Percentiles rank a stretch among this genome's conserved stretches.
These are phyloP conservation scores for Amiota minor DNA, from an alignment of 2,888 invertebrate genomes.

Conservation along the genomic window DNA sequence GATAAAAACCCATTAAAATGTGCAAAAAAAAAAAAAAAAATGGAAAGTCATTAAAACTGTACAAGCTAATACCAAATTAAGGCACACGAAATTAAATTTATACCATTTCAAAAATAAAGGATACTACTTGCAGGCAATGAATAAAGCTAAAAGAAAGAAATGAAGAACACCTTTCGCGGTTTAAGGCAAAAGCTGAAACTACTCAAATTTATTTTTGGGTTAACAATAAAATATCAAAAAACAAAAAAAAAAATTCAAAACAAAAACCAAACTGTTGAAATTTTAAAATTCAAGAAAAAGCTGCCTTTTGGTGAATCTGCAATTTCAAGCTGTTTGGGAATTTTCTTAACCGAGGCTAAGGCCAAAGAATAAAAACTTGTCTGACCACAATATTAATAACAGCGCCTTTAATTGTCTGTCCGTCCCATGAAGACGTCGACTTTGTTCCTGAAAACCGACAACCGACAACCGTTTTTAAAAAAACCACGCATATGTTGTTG, in stretches of 20 bases:
- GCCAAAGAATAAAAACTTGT: constrained; percentile 1
- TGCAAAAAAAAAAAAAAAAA: neutral
- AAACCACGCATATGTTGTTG: constrained; percentile 30
- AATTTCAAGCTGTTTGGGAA: neutral
- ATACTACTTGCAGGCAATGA: neutral
- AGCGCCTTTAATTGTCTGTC: constrained; percentile 20
- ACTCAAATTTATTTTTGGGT: constrained; percentile 9
- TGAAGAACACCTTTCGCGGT: constrained; percentile 21
- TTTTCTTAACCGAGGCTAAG: neutral
- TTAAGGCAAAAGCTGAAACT: constrained; percentile 21
- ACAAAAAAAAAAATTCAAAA: neutral
- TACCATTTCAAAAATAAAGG: neutral
- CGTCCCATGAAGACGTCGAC: neutral
- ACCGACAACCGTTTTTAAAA: too few species aligned
- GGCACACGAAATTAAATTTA: neutral
- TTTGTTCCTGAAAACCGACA: too few species aligned
- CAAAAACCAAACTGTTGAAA: neutral
- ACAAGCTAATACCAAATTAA: constrained; percentile 24
- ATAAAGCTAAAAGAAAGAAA: neutral
- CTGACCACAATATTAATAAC: constrained; percentile 25
- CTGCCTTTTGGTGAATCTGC: constrained; percentile 20
- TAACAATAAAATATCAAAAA: constrained; percentile 13
- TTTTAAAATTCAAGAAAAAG: constrained; percentile 3
- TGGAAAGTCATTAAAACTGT: constrained; percentile 1
- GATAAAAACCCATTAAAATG: constrained; percentile 11